Base-by-base conservation (phyloP, 1,140 invertebrate species). In the Diorhabda elongata region DNA sequence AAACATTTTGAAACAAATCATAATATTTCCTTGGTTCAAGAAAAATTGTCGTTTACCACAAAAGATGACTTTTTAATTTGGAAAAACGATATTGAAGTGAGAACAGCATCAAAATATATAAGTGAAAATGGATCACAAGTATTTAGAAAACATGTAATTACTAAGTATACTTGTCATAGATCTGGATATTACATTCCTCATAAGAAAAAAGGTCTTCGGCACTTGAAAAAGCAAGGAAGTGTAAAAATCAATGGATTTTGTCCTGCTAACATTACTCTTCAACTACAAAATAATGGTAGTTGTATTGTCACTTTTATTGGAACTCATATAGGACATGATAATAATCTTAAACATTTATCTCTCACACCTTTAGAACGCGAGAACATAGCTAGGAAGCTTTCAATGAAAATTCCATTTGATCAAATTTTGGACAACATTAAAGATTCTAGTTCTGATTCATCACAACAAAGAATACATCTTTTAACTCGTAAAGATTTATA, bases 281-380 rank as follows among this genome's bases (percentile, higher is more conserved):
- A 4, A 4, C n/a, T 59, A 45, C 7, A 65, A 58, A 47, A 62
- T 41, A 9, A 67, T 57, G 68, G 52, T 5, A 70, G 6, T 56
- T 61, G 41, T 58, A 11, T 9, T 9, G 69, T 72, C 2, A 9
- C 43, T 3, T 74, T 47, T 65, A 42, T 72, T 9, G n/a, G 58
- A 52, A 70, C 60, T 3, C 73, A 70, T 72, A 62, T 74, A 4
- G 73, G 71, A 42, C 73, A 74, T 65, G 61, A 57, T 2, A 72
- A 60, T 58, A 70, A 74, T 61, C 43, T 74, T 11, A 42, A 58
- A 7, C 68, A 72, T 66, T 68, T 74, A 70, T 42, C 42, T 65
- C 60, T 72, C 5, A 70, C 42, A 41, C 7, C 44, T 43, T n/a
- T 11, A 59, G 73, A 73, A 45, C 59, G 60, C 44, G 6, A 70